Percentiles rank a stretch among this genome's conserved stretches.
Conservation (phyloP, 2,113 vertebrate species). For the Rhegmatorhina hoffmannsi region DNA sequence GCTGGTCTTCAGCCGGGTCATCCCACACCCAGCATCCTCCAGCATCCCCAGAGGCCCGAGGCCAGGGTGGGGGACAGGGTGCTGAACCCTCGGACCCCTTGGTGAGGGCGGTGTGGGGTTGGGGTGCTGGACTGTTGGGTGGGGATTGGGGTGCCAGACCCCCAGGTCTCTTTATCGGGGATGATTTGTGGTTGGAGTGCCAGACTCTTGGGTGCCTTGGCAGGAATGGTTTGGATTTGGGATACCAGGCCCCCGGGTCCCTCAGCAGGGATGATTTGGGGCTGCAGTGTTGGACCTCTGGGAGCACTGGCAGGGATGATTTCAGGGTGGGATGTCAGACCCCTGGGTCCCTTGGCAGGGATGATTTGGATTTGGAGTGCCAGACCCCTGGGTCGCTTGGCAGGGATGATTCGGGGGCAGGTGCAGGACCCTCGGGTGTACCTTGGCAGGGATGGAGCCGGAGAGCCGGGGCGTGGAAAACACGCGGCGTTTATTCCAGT, state of each 20-base stretch:
- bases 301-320: not conserved
- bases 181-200: not conserved
- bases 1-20: not conserved
- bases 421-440: not conserved
- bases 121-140: not conserved
- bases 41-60: not conserved
- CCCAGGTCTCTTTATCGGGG: too few relatives aligned
- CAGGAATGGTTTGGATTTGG: not conserved
- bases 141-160: not conserved
- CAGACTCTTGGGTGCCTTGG: too few relatives aligned
- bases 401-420: not conserved
- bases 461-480: slow-evolving; percentile 24
- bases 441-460: not conserved
- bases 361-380: not conserved
- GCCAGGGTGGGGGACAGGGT: not conserved
- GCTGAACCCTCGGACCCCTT: not conserved
- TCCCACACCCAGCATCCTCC: not conserved
- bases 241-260: fast-evolving
- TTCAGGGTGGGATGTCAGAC: fast-evolving
- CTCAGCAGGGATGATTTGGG: not conserved
- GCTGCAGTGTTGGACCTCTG: not conserved
- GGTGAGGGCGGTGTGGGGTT: not conserved
- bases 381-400: too few relatives aligned
- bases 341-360: too few relatives aligned
- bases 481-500: slow-evolving; percentile 45